A percentile compares a stretch with the other conserved stretches of the same genome.
phyloP scores from a whole-genome alignment of 2,797 vertebrate genomes.

The Pangasius macronema region DNA sequence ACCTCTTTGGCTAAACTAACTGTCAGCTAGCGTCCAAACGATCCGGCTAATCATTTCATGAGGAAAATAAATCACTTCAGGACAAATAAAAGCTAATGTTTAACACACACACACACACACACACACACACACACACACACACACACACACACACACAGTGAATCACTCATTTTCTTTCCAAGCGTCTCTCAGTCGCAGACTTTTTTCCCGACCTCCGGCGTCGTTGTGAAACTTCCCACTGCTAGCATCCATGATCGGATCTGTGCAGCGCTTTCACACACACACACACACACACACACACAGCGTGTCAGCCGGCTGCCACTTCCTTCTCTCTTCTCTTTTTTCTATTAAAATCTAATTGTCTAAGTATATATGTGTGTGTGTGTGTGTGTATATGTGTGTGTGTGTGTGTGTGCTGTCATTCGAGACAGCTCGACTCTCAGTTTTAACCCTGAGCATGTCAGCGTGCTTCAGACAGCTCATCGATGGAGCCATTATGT shows the following conservation, averaged over 20 bases:
- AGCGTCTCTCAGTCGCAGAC: not conserved
- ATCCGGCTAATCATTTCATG: not conserved
- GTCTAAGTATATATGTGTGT: not conserved
- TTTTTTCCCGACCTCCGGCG: not conserved
- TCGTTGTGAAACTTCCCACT: not conserved
- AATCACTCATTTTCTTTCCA: not conserved
- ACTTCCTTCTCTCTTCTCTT: constrained; percentile 9
- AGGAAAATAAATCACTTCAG: not conserved
- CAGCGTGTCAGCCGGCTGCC: not conserved
- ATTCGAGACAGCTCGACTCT: not conserved
- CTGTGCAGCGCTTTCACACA: not conserved
- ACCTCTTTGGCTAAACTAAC: not conserved
- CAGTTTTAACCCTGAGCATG: constrained; percentile 4
- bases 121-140: not conserved
- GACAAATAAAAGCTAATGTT: not conserved
- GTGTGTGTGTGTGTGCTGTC: not conserved
- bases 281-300: not conserved
- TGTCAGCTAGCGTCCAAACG: not conserved
- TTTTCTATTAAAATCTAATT: constrained; percentile 40
- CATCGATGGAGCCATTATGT: constrained; percentile 56
- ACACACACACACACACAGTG: not conserved
- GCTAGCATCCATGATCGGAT: not conserved
- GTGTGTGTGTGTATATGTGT: not conserved
- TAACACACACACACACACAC: not conserved
- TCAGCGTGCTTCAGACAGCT: constrained; percentile 47